Conservation (phyloP, 2,797 vertebrate species). For the Spondyliosoma cantharus region DNA sequence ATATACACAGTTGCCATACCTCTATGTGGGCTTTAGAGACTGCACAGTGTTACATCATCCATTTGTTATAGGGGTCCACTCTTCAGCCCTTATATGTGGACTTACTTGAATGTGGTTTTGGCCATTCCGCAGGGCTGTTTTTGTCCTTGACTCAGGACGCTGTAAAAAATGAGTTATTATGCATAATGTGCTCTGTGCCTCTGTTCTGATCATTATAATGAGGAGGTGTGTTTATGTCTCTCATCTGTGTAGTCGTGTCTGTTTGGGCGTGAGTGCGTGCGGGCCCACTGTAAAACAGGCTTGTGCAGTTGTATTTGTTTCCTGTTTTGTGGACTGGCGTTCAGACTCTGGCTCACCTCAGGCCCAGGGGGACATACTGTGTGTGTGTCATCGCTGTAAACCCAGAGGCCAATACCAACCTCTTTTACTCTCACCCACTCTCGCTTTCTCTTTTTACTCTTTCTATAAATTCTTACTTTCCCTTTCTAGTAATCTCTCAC, state of each 20-base stretch:
- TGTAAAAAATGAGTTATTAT: constrained; percentile 51
- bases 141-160: constrained; percentile 60
- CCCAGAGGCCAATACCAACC: constrained; percentile 45
- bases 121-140: constrained; percentile 34
- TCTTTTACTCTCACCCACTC: constrained; percentile 38
- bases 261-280: neutral
- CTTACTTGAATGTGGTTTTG: constrained; percentile 36
- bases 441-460: constrained; percentile 21
- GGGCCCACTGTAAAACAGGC: constrained; percentile 13
- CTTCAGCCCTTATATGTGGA: constrained; percentile 21
- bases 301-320: neutral
- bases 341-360: constrained; percentile 33
- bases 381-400: constrained; percentile 25
- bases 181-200: constrained; percentile 58
- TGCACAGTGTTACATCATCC: constrained; percentile 32
- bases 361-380: constrained; percentile 12
- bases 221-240: constrained; percentile 53
- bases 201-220: constrained; percentile 63
- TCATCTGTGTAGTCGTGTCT: constrained; percentile 18
- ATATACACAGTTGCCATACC: constrained; percentile 5
- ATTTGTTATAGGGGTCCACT: constrained; percentile 27
- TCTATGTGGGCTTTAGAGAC: constrained; percentile 20
- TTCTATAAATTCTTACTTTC: neutral
- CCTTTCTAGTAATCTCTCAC: constrained; percentile 3
- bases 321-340: constrained; percentile 28